Evolutionary conservation across 2,113 vertebrate species (phyloP).

Genomic region (Ramphastos sulfuratus): DNA sequence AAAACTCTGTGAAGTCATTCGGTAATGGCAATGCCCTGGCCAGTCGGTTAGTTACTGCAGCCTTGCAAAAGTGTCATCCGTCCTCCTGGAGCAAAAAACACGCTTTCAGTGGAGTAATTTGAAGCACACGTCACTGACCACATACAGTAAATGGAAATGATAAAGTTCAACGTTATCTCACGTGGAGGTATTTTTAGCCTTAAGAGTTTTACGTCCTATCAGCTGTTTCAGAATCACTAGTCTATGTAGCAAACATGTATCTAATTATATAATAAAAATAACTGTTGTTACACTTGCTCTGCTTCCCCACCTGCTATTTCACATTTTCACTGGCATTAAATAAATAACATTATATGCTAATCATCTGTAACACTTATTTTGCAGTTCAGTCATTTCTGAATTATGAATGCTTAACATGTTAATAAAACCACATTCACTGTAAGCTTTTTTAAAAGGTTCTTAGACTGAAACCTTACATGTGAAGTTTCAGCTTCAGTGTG

Average conservation of each 20-base stretch:
- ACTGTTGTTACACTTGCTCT: background rate
- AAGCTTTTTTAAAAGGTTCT: background rate
- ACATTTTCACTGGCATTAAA: background rate
- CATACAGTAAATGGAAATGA: background rate
- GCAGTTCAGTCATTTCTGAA: background rate
- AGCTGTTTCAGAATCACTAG: background rate
- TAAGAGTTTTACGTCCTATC: background rate
- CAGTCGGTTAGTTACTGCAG: fast-evolving
- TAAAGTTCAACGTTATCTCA: background rate
- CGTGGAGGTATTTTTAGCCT: background rate
- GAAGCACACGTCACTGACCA: background rate
- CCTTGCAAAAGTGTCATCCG: background rate
- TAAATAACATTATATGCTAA: background rate
- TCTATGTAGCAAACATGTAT: background rate
- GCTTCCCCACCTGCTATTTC: background rate
- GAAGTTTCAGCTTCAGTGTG: background rate
- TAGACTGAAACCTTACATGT: background rate
- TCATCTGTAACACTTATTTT: background rate
- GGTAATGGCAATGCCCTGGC: fast-evolving
- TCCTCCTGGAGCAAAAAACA: background rate
- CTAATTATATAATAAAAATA: background rate
- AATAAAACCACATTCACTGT: background rate
- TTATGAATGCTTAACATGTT: background rate
- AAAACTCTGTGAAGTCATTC: too few relatives aligned
- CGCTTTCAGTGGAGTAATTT: background rate